A percentile compares a stretch with the other conserved stretches of the same genome.
Evolutionary conservation across 2,113 vertebrate genomes (phyloP).

Genomic region (Geothlypis trichas): DNA sequence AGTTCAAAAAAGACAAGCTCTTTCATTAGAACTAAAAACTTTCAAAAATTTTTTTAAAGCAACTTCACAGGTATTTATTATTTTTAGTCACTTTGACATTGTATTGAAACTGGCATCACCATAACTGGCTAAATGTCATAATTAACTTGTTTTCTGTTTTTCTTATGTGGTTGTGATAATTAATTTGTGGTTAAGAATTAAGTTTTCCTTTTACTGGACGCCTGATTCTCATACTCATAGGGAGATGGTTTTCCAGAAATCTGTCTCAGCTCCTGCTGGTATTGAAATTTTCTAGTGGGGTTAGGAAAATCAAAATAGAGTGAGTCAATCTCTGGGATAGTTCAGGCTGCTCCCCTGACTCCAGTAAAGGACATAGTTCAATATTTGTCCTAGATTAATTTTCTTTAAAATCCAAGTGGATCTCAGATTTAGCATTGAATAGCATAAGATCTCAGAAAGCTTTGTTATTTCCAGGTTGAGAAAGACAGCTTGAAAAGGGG

Average conservation of each 20-base stretch:
- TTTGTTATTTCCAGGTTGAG: background rate
- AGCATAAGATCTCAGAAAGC: background rate
- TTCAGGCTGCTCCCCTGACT: background rate
- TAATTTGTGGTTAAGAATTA: background rate
- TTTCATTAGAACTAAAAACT: background rate
- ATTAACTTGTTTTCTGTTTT: background rate
- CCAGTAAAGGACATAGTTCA: background rate
- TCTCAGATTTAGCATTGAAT: background rate
- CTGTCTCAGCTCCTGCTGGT: background rate
- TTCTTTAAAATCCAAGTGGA: background rate
- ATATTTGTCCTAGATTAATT: background rate
- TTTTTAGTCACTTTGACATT: background rate
- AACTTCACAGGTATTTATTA: background rate
- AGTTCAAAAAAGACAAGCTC: background rate
- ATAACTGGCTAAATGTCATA: background rate
- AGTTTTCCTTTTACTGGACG: background rate
- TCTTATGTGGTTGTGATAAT: background rate
- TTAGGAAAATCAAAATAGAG: background rate
- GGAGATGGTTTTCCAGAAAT: background rate
- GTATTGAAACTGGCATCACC: background rate
- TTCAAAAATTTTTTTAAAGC: background rate
- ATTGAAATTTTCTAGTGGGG: background rate
- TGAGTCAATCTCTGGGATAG: background rate
- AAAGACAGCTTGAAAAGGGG: background rate
- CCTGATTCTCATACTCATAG: background rate